Conservation (phyloP, 1,140 invertebrate genomes). For the Drosophila simulans region DNA sequence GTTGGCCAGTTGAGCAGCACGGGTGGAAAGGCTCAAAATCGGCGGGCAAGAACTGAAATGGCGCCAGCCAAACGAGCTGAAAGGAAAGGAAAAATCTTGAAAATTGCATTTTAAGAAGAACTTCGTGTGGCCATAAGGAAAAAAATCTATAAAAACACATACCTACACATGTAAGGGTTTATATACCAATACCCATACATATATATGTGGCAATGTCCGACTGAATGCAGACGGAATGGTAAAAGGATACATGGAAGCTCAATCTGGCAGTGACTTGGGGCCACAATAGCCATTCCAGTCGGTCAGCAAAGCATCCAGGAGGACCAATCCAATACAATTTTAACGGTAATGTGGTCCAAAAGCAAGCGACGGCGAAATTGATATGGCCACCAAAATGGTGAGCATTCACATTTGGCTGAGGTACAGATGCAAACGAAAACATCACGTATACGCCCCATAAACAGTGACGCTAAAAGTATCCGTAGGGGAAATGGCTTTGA, state of each 20-base stretch:
- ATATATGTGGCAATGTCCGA: slow-evolving; percentile 1
- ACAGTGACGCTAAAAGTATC: background rate
- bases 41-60: slow-evolving; percentile 64
- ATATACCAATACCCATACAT: background rate
- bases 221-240: slow-evolving; percentile 30
- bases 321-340: slow-evolving; percentile 77
- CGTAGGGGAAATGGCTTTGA: background rate
- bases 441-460: slow-evolving; percentile 43
- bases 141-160: slow-evolving; percentile 76
- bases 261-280: slow-evolving; percentile 55
- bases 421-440: slow-evolving; percentile 18
- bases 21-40: slow-evolving; percentile 61
- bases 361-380: slow-evolving; percentile 68
- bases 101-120: slow-evolving; percentile 84
- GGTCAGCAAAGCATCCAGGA: slow-evolving; percentile 61
- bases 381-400: slow-evolving; percentile 63
- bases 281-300: slow-evolving; percentile 63
- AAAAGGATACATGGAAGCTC: slow-evolving; percentile 46
- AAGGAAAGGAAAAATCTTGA: slow-evolving; percentile 67
- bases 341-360: slow-evolving; percentile 76
- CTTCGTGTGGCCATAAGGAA: slow-evolving; percentile 77
- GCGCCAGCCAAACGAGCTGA: slow-evolving; percentile 54
- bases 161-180: slow-evolving; percentile 11
- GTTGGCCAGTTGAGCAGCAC: slow-evolving; percentile 17
- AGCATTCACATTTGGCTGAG: slow-evolving; percentile 7